These are phyloP conservation scores for Venusia cambrica DNA, from an alignment of 2,888 invertebrate species.

Conservation along the genomic window DNA sequence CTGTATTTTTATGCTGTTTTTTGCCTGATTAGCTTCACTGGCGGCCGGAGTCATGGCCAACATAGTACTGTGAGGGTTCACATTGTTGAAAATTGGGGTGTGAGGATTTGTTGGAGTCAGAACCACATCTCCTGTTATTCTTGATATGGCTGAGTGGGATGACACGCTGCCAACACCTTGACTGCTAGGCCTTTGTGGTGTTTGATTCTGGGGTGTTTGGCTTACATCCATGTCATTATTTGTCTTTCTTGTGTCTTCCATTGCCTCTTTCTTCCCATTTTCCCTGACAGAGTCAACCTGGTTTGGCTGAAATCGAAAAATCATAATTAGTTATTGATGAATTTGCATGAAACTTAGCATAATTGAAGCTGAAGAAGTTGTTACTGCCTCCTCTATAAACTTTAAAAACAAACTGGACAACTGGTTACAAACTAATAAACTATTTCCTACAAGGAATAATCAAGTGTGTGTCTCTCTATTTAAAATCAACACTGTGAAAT, in stretches of 20 bases:
- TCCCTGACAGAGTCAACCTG: constrained; percentile 2
- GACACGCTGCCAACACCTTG: constrained; percentile 12
- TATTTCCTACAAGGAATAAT: too few relatives aligned
- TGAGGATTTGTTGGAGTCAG: constrained; percentile 66
- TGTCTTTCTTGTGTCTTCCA: constrained; percentile 9
- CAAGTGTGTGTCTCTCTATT: too few relatives aligned
- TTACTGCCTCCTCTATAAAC: too few relatives aligned
- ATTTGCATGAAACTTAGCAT: too few relatives aligned
- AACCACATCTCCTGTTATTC: constrained; percentile 54
- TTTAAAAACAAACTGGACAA: too few relatives aligned
- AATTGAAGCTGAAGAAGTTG: too few relatives aligned
- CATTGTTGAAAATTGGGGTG: constrained; percentile 50
- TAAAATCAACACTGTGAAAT: too few relatives aligned
- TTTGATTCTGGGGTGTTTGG: constrained; percentile 18
- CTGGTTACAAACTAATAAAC: background rate
- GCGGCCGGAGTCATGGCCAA: constrained; percentile 73
- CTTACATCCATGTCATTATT: constrained; percentile 6
- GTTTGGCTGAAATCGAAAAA: constrained; percentile 7
- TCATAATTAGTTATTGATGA: too few relatives aligned
- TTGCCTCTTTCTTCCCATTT: constrained; percentile 10
- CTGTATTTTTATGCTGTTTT: constrained; percentile 83
- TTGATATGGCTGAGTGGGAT: constrained; percentile 10
- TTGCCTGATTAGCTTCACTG: constrained; percentile 79
- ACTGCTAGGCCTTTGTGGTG: constrained; percentile 15
- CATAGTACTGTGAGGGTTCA: constrained; percentile 80